Conservation (phyloP, 2,888 invertebrate genomes). For the Isotomurus palustris region DNA sequence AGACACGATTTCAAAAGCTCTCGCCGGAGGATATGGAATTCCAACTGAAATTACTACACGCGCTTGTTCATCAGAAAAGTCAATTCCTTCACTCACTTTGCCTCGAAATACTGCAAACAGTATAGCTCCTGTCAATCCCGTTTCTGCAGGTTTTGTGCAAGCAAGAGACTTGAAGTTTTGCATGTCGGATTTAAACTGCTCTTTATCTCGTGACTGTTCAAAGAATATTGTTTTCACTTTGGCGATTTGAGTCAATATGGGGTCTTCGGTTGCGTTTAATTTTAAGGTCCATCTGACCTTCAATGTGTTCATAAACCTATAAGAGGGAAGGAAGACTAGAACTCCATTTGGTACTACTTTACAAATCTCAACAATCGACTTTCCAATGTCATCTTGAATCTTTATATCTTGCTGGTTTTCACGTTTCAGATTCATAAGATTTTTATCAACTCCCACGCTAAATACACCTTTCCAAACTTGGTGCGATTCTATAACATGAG, state of each 20-base stretch:
- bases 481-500: conserved; percentile 27
- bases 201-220: conserved; percentile 26
- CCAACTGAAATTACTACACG: conserved; percentile 40
- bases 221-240: conserved; percentile 24
- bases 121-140: conserved; percentile 24
- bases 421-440: background rate
- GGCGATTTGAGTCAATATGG: conserved; percentile 15
- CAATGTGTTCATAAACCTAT: conserved; percentile 17
- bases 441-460: conserved; percentile 4
- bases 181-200: conserved; percentile 23
- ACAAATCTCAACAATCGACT: conserved; percentile 25
- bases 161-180: conserved; percentile 14
- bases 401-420: conserved; percentile 9
- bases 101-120: conserved; percentile 41
- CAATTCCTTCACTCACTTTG: conserved; percentile 41
- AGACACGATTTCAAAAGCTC: no score
- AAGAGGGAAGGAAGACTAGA: conserved; percentile 38
- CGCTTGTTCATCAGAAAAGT: conserved; percentile 42
- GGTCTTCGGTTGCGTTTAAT: background rate
- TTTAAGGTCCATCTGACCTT: conserved; percentile 7
- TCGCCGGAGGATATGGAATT: conserved; percentile 38
- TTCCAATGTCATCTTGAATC: conserved; percentile 28
- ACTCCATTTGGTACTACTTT: conserved; percentile 37
- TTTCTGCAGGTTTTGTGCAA: conserved; percentile 4
- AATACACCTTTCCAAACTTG: conserved; percentile 27